Conservation (phyloP, 1,140 invertebrate genomes). For the Eueides isabella region DNA sequence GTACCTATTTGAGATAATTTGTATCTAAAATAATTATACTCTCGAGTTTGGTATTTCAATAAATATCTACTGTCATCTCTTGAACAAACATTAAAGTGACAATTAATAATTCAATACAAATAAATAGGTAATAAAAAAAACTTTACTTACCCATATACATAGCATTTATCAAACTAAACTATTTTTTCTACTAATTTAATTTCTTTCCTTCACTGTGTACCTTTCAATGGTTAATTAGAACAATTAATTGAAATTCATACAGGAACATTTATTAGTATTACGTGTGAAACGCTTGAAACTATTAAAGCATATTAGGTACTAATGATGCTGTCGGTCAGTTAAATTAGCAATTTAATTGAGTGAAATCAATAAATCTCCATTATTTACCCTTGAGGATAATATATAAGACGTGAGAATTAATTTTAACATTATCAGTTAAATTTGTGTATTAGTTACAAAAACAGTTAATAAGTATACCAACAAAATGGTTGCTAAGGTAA, state of each 20-base stretch:
- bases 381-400: slow-evolving; percentile 1
- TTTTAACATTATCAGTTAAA: not conserved
- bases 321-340: not conserved
- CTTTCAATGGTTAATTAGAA: not conserved
- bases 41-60: too few species aligned
- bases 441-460: not conserved
- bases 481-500: not conserved
- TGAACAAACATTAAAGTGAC: too few species aligned
- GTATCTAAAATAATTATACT: too few species aligned
- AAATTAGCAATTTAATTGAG: too few species aligned
- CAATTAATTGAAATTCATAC: not conserved
- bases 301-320: not conserved
- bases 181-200: not conserved
- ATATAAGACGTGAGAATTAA: not conserved
- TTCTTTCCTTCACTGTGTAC: not conserved
- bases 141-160: not conserved
- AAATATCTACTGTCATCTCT: too few species aligned
- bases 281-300: not conserved
- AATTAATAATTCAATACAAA: not conserved
- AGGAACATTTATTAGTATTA: not conserved
- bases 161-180: not conserved
- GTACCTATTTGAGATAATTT: too few species aligned
- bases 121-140: not conserved
- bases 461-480: not conserved
- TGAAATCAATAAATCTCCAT: slow-evolving; percentile 5